Conservation (phyloP, 2,113 vertebrate genomes). For the Haemorhous mexicanus region DNA sequence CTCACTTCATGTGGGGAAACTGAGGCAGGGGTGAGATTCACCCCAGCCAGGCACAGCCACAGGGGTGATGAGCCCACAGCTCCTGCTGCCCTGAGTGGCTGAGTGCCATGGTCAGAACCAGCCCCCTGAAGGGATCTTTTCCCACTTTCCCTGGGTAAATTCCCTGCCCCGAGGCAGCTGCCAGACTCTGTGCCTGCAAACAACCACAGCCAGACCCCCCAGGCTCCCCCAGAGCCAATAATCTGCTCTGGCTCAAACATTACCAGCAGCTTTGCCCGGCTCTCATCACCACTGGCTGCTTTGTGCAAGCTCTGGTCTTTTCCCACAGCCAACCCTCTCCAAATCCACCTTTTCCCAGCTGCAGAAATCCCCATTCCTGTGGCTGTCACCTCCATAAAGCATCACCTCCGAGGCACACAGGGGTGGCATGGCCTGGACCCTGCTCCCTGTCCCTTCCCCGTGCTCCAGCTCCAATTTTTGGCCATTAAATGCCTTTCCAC, state of each 20-base stretch:
- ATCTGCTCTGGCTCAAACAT: not conserved
- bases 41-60: not conserved
- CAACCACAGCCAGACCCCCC: not conserved
- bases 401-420: not conserved
- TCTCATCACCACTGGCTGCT: not conserved
- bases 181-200: not conserved
- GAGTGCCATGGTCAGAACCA: not conserved
- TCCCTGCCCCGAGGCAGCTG: not conserved
- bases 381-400: not conserved
- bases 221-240: not conserved
- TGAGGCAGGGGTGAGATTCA: not conserved
- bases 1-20: not conserved
- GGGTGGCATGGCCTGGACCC: not conserved
- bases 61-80: not conserved
- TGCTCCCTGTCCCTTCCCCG: not conserved
- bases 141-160: not conserved
- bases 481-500: not conserved
- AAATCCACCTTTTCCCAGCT: not conserved
- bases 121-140: not conserved
- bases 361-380: not conserved
- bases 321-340: not conserved
- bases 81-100: not conserved
- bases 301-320: not conserved
- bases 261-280: not conserved
- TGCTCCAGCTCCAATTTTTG: not conserved